Percentiles rank a stretch among this genome's conserved stretches.
Conservation (phyloP, 1,140 invertebrate species). For the Cryptotermes secundus region DNA sequence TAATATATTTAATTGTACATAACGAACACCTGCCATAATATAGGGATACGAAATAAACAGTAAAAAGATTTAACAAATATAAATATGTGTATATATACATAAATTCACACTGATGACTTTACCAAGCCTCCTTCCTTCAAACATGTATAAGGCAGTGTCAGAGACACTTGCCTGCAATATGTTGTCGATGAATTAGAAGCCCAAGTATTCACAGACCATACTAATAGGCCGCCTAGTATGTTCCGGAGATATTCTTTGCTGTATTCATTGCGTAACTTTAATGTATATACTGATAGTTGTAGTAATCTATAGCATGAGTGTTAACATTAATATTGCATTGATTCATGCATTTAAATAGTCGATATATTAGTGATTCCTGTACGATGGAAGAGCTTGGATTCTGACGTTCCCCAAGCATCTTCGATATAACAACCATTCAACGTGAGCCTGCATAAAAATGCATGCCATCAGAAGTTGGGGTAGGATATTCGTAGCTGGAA, state of each 20-base stretch:
- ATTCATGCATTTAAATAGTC: background rate
- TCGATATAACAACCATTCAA: background rate
- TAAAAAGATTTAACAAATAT: background rate
- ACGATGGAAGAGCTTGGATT: background rate
- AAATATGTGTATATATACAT: no score
- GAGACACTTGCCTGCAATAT: background rate
- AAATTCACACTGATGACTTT: background rate
- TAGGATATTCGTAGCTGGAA: background rate
- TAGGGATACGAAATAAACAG: background rate
- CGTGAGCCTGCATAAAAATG: background rate
- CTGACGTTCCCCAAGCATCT: background rate
- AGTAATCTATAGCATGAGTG: background rate
- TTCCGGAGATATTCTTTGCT: background rate
- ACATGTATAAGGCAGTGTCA: background rate
- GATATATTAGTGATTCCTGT: background rate
- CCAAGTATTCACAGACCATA: background rate
- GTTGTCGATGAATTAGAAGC: background rate
- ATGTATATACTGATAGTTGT: background rate
- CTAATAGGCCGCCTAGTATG: background rate
- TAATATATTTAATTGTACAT: background rate
- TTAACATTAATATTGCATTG: background rate
- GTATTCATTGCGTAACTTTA: background rate
- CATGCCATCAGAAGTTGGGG: no score
- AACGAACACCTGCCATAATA: background rate
- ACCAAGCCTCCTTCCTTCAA: background rate